phyloP scores from a whole-genome alignment of 2,888 invertebrate genomes.

The Cephalotes varians region DNA sequence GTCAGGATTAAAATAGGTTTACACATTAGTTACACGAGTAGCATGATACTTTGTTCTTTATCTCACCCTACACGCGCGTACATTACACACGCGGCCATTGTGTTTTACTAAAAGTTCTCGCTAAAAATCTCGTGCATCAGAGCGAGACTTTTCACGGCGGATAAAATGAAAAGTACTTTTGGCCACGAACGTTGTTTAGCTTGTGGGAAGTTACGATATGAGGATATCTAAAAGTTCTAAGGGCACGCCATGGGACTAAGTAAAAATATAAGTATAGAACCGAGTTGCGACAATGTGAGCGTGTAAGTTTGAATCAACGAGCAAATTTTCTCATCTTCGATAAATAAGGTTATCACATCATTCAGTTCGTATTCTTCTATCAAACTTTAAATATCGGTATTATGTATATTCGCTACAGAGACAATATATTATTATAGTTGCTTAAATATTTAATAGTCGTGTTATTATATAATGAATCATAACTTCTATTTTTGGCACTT shows the following conservation, averaged over 20 bases:
- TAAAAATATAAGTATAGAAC: conserved; percentile 40
- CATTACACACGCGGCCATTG: neutral
- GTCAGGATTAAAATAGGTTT: conserved; percentile 50
- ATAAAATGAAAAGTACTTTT: conserved; percentile 46
- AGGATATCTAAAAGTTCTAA: conserved; percentile 43
- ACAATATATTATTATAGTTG: neutral
- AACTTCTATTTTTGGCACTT: neutral
- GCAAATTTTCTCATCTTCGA: neutral
- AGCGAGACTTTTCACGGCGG: conserved; percentile 22
- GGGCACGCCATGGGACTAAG: conserved; percentile 30
- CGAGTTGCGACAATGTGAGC: conserved; percentile 4
- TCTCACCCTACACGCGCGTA: conserved; percentile 10
- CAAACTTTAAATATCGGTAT: neutral
- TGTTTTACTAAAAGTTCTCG: conserved; percentile 25
- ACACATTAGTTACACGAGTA: conserved; percentile 45
- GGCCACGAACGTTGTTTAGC: conserved; percentile 38
- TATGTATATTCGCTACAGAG: neutral
- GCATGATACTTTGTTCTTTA: conserved; percentile 7
- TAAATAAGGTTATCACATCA: conserved; percentile 27
- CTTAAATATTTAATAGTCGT: neutral
- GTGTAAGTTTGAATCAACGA: conserved; percentile 23
- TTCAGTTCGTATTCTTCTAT: neutral
- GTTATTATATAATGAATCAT: no score
- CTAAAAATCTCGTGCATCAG: conserved; percentile 51
- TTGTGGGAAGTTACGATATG: conserved; percentile 28